Base-by-base conservation (phyloP, 1,140 invertebrate species). In the Drosophila leontia region DNA sequence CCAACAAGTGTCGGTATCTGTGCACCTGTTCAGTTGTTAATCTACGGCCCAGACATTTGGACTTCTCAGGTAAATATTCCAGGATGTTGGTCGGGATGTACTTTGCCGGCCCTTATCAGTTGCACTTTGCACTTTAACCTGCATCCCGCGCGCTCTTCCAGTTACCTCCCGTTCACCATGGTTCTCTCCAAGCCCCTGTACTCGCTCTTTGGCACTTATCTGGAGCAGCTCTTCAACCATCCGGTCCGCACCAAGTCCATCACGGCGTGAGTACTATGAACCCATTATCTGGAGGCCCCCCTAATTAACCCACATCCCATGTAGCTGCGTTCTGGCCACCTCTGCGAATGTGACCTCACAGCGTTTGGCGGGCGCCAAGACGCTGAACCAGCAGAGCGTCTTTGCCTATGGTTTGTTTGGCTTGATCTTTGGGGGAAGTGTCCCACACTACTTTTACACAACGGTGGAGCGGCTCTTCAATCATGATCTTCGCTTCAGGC, bases 381-480 rank as follows among this genome's bases (percentile, higher is more conserved):
- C 93, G 41, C 92, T 95, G n/a, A 94, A 95, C 82, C 91, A 95
- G 39, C 94, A 96, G 29, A 95, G 94, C 78, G 83, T 96, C 12
- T 78, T 96, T 11, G 95, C 96, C 8, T 96, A 95, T 93, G 95
- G 94, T 58, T 78, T 96, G 26, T 96, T 95, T 94, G 96, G 96
- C 32, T 93, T 96, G 23, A 78, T 96, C 13, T 96, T 96, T 92
- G 96, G 96, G 34, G 96, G 96, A 7, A 94, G 95, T 19, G 92
- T 96, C 3, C 96, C 96, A 7, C 96, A 96, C 92, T 96, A 94
- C 78, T 96, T 96, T 87, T 96, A 96, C 82, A 93, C 93, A 67
- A 93, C 94, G 17, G 80, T 96, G 45, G 95, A 95, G 71, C 93
- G 91, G 42, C 60, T 94, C 15, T 81, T 93, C 17, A 53, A 42